Base-by-base conservation (phyloP, 2,797 vertebrate genomes). In the Betta splendens region DNA sequence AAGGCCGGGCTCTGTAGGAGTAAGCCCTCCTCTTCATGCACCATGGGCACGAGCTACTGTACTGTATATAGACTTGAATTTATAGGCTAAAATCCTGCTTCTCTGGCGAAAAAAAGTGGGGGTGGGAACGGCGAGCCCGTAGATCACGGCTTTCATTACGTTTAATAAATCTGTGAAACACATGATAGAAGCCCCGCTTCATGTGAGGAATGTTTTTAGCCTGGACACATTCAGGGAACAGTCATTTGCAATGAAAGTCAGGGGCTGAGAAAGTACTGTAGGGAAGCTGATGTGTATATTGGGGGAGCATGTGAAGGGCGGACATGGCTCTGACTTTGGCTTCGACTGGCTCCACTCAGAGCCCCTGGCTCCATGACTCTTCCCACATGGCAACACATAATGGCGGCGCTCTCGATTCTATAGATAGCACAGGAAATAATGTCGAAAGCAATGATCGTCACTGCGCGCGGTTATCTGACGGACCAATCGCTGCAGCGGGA, bases 161-260 rank as follows among this genome's bases (percentile, higher is more conserved):
- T 79, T 80, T 69, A 60, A 74, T 73, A 77, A 77, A 84, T 79
- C 77, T 70, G 64, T 58, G 66, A 75, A 83, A 84, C 22, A 56
- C 43, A 53, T 57, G 40, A 48, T 52, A 45, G 61, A 78, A 57
- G 77, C 47, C 42, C 39, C 11, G 20, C 58, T 79, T 75, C 62
- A 45, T 44, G 53, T 59, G 49, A 79, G 62, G 45, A 61, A 72
- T 62, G 48, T 35, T 54, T 42, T 68, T 77, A 13, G 76, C 68
- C 81, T 63, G 63, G 60, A 74, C 82, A 78, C 71, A 74, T 79
- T 75, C 50, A 72, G 61, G 62, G 79, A 83, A 74, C 74, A 79
- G 80, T 85, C 84, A 81, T 87, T 82, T 81, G 81, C 66, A 81
- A 71, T 78, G 68, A 84, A 89, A 89, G 81, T 89, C 79, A 80